These are phyloP conservation scores for fruit fly (Drosophila melanogaster) DNA, from an alignment of 1,140 invertebrate genomes.

Conservation along the genomic window Release_6_plus_ISO1_MT NT_037436.4:22146001-22146500, in stretches of 20 bases:
- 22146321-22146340: conserved; percentile 41
- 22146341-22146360: conserved; percentile 27
- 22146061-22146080: conserved; percentile 31
- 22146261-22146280: conserved; percentile 76
- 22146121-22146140: conserved; percentile 11
- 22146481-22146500: conserved; percentile 68
- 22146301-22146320: not conserved
- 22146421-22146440: conserved; percentile 64
- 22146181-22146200: conserved; percentile 43
- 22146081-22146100: conserved; percentile 71
- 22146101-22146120: conserved; percentile 70
- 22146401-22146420: conserved; percentile 76
- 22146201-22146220: conserved; percentile 24
- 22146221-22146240: conserved; percentile 63
- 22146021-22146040: conserved; percentile 2
- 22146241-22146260: conserved; percentile 81
- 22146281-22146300: conserved; percentile 14
- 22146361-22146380: conserved; percentile 39
- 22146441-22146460: conserved; percentile 82
- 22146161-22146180: conserved; percentile 77
- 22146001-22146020: not conserved
- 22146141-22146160: conserved; percentile 33
- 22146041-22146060: not conserved
- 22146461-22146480: conserved; percentile 69
- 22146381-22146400: conserved; percentile 58